Conservation (phyloP, 92 coral and sea anemone species). For the Diadumene lineata region DNA sequence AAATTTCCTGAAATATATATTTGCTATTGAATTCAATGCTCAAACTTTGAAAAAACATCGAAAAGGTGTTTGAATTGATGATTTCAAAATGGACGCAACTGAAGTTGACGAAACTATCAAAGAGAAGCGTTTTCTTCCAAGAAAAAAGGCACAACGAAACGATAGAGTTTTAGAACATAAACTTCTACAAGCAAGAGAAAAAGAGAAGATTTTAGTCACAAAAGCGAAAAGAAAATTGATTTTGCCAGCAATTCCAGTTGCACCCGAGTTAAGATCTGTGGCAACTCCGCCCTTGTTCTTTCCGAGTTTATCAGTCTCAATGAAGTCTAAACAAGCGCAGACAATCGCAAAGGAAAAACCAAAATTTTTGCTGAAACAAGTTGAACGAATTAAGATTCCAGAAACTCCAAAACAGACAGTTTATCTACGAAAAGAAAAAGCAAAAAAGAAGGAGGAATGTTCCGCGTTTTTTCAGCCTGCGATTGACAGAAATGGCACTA, state of each 20-base stretch:
- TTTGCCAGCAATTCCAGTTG: constrained; percentile 15
- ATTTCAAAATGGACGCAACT: neutral
- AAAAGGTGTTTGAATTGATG: neutral
- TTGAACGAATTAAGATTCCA: constrained; percentile 6
- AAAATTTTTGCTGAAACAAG: constrained; percentile 8
- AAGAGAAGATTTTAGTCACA: constrained; percentile 9
- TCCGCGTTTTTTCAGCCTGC: constrained; percentile 38
- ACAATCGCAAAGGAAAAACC: constrained; percentile 5
- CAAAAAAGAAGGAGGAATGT: neutral
- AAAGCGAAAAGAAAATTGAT: neutral
- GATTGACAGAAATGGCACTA: neutral
- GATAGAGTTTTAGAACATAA: constrained; percentile 27
- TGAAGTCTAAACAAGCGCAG: constrained; percentile 17
- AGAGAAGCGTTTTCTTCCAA: constrained; percentile 22
- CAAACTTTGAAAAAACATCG: neutral
- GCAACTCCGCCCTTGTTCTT: constrained; percentile 15
- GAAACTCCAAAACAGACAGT: constrained; percentile 7
- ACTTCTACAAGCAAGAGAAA: constrained; percentile 27
- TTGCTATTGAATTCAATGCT: neutral
- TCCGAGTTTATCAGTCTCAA: constrained; percentile 7
- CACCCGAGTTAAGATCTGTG: neutral
- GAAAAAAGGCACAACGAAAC: constrained; percentile 14
- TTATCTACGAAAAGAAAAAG: constrained; percentile 1
- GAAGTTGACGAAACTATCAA: constrained; percentile 14
- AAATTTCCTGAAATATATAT: constrained; percentile 8